Evolutionary conservation across 30 jellyfish, hydroid and myxozoan genomes (phyloP).

Genomic region (Morbakka virulenta): DNA sequence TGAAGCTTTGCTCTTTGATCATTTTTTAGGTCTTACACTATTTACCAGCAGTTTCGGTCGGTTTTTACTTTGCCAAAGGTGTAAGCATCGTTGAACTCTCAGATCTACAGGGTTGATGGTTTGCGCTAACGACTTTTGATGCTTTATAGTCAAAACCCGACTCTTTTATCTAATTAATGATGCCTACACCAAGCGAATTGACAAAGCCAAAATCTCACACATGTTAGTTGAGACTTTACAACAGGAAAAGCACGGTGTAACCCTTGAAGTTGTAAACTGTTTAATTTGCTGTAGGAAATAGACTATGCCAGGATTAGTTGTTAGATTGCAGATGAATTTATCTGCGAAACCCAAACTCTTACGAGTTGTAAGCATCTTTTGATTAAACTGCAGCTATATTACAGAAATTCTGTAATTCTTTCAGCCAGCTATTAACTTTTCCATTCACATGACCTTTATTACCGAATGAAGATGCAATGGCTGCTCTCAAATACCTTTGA

Average conservation of each 20-base stretch:
- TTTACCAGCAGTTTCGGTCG: neutral
- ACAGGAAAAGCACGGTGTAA: neutral
- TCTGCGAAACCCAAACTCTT: neutral
- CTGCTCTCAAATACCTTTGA: too few species aligned
- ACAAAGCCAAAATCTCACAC: neutral
- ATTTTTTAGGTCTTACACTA: neutral
- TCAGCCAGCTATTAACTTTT: too few species aligned
- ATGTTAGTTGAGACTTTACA: neutral
- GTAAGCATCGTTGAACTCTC: slow-evolving; percentile 4
- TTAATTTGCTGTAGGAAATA: neutral
- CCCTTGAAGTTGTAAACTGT: neutral
- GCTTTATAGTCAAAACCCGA: slow-evolving; percentile 1
- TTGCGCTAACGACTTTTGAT: slow-evolving; percentile 10
- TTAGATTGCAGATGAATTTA: neutral
- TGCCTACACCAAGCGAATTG: slow-evolving; percentile 14
- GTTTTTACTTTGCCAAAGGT: slow-evolving; percentile 5
- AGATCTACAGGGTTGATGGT: slow-evolving; percentile 3
- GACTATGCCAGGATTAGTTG: neutral
- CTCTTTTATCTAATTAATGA: neutral
- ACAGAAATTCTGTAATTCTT: too few species aligned
- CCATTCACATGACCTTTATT: too few species aligned
- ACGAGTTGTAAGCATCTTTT: too few species aligned
- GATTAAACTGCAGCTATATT: too few species aligned
- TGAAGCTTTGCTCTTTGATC: slow-evolving; percentile 7
- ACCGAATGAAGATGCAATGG: too few species aligned